Conservation (phyloP, 1,140 invertebrate species). For the Papilio aristodemus region DNA sequence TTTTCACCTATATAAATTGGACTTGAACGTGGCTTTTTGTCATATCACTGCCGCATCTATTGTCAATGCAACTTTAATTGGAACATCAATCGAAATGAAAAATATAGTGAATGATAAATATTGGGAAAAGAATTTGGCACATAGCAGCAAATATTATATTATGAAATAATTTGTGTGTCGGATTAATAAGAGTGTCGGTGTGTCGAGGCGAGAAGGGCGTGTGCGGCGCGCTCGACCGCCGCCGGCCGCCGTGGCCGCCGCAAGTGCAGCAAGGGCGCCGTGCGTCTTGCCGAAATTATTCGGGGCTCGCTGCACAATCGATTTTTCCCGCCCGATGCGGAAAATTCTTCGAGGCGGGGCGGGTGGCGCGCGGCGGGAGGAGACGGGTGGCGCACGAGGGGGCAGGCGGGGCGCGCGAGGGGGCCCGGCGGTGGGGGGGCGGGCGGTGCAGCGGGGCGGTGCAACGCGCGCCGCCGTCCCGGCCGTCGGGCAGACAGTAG, state of each 20-base stretch:
- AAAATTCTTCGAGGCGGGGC: constrained; percentile 74
- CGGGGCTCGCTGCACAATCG: constrained; percentile 77
- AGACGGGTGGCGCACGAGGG: constrained; percentile 49
- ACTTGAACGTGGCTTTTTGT: too few relatives aligned
- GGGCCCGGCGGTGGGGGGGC: constrained; percentile 63
- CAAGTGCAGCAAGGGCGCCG: constrained; percentile 71
- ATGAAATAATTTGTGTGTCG: neutral
- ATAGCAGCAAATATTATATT: neutral
- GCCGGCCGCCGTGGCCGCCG: constrained; percentile 46
- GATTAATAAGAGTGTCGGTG: neutral
- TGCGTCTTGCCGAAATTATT: constrained; percentile 78
- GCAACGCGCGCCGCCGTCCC: constrained; percentile 72
- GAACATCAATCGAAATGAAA: too few relatives aligned
- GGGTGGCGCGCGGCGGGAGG: constrained; percentile 58
- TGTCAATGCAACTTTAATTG: too few relatives aligned
- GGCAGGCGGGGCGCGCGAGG: constrained; percentile 53
- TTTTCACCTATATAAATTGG: too few relatives aligned
- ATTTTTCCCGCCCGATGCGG: constrained; percentile 78
- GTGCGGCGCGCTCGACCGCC: constrained; percentile 63
- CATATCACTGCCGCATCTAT: too few relatives aligned
- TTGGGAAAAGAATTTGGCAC: neutral
- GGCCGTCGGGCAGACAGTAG: constrained; percentile 74
- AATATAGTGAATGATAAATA: too few relatives aligned
- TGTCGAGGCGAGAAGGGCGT: constrained; percentile 35
- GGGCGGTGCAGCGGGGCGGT: constrained; percentile 75